Evolutionary conservation across 2,888 invertebrate species (phyloP).

Genomic region (Panzeria rudis): DNA sequence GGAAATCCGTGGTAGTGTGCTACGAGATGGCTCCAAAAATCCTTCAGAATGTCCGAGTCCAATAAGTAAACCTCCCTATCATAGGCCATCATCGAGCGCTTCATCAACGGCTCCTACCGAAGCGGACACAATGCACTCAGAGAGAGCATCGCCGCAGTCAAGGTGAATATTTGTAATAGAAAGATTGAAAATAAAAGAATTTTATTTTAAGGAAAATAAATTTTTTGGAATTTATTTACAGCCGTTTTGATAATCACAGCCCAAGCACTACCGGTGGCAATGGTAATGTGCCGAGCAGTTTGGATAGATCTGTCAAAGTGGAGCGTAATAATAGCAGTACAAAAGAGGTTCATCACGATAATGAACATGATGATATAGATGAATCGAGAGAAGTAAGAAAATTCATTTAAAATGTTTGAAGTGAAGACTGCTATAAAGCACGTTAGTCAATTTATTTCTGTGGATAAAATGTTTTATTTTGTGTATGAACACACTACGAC

Average conservation of each 20-base stretch:
- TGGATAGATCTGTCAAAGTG: conserved; percentile 81
- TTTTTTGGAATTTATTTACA: conserved; percentile 70
- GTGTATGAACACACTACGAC: too few relatives aligned
- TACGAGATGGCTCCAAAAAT: conserved; percentile 86
- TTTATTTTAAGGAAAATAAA: conserved; percentile 40
- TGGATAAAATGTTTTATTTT: too few relatives aligned
- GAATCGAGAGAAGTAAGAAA: conserved; percentile 82
- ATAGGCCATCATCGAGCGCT: conserved; percentile 84
- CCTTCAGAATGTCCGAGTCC: conserved; percentile 84
- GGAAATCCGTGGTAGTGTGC: conserved; percentile 87
- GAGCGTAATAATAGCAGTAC: conserved; percentile 84
- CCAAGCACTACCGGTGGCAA: conserved; percentile 83
- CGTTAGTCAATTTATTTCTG: too few relatives aligned
- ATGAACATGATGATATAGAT: conserved; percentile 82
- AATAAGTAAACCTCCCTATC: conserved; percentile 82
- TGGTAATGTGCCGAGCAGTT: conserved; percentile 76
- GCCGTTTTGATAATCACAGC: conserved; percentile 84
- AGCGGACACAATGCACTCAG: conserved; percentile 84
- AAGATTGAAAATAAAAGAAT: conserved; percentile 38
- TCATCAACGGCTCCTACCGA: conserved; percentile 84
- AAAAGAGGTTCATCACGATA: conserved; percentile 83
- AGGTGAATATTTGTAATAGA: conserved; percentile 77
- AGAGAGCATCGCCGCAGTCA: conserved; percentile 83
- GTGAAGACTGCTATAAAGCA: too few relatives aligned
- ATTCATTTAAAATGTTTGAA: too few relatives aligned